Evolutionary conservation across 2,888 invertebrate species (phyloP).

Genomic region (Tridacna gigas): DNA sequence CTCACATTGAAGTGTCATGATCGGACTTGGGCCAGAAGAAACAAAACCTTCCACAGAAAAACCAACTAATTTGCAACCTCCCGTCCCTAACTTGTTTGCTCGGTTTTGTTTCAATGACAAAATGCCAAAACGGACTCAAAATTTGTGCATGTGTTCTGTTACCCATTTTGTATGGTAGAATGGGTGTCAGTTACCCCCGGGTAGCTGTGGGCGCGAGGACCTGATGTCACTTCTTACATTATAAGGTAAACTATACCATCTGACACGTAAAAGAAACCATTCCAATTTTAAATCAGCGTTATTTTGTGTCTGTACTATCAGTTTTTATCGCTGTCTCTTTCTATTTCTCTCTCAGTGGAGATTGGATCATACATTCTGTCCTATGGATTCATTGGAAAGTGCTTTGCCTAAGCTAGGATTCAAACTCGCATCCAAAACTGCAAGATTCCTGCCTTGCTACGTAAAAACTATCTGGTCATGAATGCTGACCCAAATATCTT

Average conservation of each 20-base stretch:
- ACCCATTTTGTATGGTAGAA: background rate
- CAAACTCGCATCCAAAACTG: no score
- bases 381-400: no score
- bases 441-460: no score
- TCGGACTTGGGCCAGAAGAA: conserved; percentile 36
- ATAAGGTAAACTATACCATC: conserved; percentile 5
- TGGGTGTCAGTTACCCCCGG: conserved; percentile 16
- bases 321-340: no score
- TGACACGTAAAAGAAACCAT: background rate
- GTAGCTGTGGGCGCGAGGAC: background rate
- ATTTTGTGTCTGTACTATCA: no score
- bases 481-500: no score
- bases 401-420: no score
- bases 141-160: conserved; percentile 12
- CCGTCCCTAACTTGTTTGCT: conserved; percentile 52
- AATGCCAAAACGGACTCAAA: conserved; percentile 31
- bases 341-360: no score
- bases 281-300: background rate
- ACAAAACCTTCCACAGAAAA: conserved; percentile 56
- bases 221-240: background rate
- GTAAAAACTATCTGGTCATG: no score
- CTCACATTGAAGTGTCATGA: conserved; percentile 58
- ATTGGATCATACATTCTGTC: no score
- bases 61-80: conserved; percentile 57
- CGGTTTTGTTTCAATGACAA: conserved; percentile 60